phyloP scores from a whole-genome alignment of 2,797 vertebrate species.

The Thaleichthys pacificus region DNA sequence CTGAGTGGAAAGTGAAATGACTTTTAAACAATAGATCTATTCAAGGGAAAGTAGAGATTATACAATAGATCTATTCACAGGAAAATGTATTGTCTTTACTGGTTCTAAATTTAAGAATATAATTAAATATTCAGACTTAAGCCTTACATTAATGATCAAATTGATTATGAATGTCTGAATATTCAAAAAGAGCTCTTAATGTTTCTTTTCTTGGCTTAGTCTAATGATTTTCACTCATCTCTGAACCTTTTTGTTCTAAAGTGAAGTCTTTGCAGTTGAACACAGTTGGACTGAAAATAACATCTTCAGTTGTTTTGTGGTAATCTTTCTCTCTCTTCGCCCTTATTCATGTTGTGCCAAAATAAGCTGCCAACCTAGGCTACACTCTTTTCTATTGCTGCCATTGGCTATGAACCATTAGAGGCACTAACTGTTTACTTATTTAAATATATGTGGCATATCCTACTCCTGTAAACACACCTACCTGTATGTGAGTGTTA shows the following conservation, averaged over 20 bases:
- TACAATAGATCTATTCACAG: constrained; percentile 51
- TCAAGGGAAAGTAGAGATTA: neutral
- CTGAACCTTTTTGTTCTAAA: neutral
- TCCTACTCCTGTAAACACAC: neutral
- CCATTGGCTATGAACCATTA: neutral
- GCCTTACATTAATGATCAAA: constrained; percentile 32
- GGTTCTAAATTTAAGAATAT: constrained; percentile 57
- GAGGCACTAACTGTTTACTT: neutral
- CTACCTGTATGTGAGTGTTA: neutral
- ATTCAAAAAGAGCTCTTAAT: constrained; percentile 2
- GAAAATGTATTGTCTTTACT: constrained; percentile 63
- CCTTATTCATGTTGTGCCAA: neutral
- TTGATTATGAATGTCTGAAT: constrained; percentile 13
- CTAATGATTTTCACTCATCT: constrained; percentile 27
- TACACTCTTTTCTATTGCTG: neutral
- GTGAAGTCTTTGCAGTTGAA: too few relatives aligned
- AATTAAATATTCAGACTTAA: constrained; percentile 46
- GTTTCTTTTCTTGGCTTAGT: constrained; percentile 8
- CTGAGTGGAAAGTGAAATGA: too few relatives aligned
- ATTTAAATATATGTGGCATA: neutral
- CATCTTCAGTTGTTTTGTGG: neutral
- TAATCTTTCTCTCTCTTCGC: constrained; percentile 7
- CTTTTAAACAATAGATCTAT: neutral
- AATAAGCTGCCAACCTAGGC: neutral
- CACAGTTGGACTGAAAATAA: too few relatives aligned